Percentiles rank a stretch among this genome's conserved stretches.
phyloP scores from a whole-genome alignment of 1,140 invertebrate genomes.

The Cylas formicarius region DNA sequence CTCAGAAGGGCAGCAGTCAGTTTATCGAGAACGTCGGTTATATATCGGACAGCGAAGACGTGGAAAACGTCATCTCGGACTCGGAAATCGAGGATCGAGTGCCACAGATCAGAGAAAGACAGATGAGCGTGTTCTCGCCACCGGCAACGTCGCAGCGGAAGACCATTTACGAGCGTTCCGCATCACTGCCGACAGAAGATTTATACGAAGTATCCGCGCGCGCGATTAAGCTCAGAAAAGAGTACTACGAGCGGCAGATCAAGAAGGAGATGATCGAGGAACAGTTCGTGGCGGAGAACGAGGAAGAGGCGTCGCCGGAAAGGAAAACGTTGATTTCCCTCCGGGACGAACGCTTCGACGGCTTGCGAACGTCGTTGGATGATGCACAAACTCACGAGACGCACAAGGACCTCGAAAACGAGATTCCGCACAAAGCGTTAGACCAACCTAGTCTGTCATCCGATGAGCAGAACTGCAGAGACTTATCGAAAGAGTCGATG shows the following conservation, averaged over 20 bases:
- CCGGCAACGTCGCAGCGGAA: constrained; percentile 34
- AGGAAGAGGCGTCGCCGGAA: constrained; percentile 48
- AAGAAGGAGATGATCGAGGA: constrained; percentile 47
- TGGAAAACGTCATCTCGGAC: constrained; percentile 40
- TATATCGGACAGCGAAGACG: constrained; percentile 40
- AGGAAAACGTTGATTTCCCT: constrained; percentile 31
- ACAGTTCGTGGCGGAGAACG: constrained; percentile 43
- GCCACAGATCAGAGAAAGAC: constrained; percentile 38
- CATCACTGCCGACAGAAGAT: constrained; percentile 44
- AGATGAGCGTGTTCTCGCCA: constrained; percentile 40
- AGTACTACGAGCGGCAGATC: constrained; percentile 46
- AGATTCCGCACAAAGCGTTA: constrained; percentile 19
- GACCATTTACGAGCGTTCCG: constrained; percentile 44
- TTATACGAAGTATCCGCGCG: constrained; percentile 38
- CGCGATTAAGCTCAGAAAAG: constrained; percentile 41
- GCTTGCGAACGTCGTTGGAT: constrained; percentile 6
- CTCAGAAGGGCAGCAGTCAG: constrained; percentile 28
- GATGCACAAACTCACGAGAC: constrained; percentile 20
- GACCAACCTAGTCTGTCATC: constrained; percentile 29
- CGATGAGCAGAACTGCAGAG: constrained; percentile 17
- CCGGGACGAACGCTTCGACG: constrained; percentile 19
- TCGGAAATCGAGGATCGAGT: constrained; percentile 42
- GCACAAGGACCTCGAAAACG: constrained; percentile 30
- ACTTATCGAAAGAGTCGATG: constrained; percentile 42
- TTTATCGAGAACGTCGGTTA: constrained; percentile 39